Conservation (phyloP, 2,888 invertebrate species). For the Carabus problematicus region DNA sequence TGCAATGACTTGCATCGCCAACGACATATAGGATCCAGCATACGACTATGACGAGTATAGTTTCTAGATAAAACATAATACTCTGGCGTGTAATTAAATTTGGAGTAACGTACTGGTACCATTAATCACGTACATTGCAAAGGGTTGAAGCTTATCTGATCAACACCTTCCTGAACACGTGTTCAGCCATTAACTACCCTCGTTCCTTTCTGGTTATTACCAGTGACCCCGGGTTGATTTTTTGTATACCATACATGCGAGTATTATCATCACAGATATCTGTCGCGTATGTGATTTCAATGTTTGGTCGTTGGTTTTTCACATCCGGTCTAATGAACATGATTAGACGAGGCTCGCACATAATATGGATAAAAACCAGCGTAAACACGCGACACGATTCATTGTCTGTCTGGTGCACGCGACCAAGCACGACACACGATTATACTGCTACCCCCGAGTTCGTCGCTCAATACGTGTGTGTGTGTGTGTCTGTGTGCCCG, state of each 20-base stretch:
- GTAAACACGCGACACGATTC: constrained; percentile 27
- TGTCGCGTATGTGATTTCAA: background rate
- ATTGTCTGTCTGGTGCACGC: constrained; percentile 16
- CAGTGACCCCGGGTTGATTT: too few species aligned
- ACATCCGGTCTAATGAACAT: constrained; percentile 29
- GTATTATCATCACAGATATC: too few species aligned
- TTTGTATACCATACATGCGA: too few species aligned
- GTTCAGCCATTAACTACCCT: constrained; percentile 8
- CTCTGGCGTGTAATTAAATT: too few species aligned
- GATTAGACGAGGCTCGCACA: constrained; percentile 27
- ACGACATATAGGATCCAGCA: too few species aligned
- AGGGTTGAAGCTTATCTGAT: constrained; percentile 40
- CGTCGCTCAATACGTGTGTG: constrained; percentile 35
- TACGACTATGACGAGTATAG: too few species aligned
- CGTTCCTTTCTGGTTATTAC: too few species aligned
- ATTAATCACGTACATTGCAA: constrained; percentile 37
- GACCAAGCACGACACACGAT: constrained; percentile 33
- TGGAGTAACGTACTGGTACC: too few species aligned
- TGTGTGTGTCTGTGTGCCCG: constrained; percentile 48
- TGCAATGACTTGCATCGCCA: too few species aligned
- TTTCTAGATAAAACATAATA: too few species aligned
- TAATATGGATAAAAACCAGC: constrained; percentile 33
- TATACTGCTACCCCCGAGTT: constrained; percentile 36
- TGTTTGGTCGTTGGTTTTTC: background rate
- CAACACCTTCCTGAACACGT: constrained; percentile 40